Percentiles rank a stretch among this genome's conserved stretches.
phyloP scores from a whole-genome alignment of 2,888 invertebrate species.

The Brachycybe producta region DNA sequence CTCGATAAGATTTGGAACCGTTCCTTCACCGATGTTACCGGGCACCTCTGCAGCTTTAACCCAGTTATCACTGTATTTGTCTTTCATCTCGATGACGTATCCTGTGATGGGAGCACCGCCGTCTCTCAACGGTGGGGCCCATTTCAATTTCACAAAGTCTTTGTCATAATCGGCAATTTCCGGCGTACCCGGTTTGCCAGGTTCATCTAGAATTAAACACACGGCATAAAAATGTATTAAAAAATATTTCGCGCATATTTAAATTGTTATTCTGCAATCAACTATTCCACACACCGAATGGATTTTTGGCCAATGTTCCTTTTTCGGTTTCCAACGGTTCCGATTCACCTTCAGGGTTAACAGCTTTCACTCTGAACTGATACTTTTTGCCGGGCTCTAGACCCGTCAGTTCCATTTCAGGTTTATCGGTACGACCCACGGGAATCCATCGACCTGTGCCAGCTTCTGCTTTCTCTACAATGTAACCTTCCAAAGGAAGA shows the following conservation, averaged over 20 bases:
- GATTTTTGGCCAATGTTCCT: constrained; percentile 95
- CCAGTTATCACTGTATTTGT: constrained; percentile 83
- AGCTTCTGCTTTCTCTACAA: constrained; percentile 47
- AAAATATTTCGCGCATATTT: background rate
- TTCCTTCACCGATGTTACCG: constrained; percentile 72
- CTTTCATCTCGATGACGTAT: constrained; percentile 85
- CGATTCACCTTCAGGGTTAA: constrained; percentile 95
- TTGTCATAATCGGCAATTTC: constrained; percentile 89
- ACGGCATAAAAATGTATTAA: background rate
- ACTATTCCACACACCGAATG: constrained; percentile 55
- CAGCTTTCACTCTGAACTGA: constrained; percentile 94
- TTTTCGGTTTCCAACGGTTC: constrained; percentile 89
- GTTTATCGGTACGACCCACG: constrained; percentile 71
- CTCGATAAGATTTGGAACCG: constrained; percentile 77
- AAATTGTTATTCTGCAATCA: background rate
- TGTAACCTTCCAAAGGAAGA: constrained; percentile 80
- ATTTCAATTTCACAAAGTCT: constrained; percentile 86
- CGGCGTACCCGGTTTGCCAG: constrained; percentile 80
- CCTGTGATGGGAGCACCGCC: constrained; percentile 96
- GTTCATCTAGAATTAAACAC: constrained; percentile 52
- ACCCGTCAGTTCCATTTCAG: constrained; percentile 59
- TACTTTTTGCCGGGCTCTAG: constrained; percentile 91
- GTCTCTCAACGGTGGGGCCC: constrained; percentile 79
- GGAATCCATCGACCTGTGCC: constrained; percentile 67
- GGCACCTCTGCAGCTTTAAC: constrained; percentile 77